Evolutionary conservation across 2,888 invertebrate species (phyloP), one percentile per base, ranked within the genome.

Genomic region (Caradrina kadenii): DNA sequence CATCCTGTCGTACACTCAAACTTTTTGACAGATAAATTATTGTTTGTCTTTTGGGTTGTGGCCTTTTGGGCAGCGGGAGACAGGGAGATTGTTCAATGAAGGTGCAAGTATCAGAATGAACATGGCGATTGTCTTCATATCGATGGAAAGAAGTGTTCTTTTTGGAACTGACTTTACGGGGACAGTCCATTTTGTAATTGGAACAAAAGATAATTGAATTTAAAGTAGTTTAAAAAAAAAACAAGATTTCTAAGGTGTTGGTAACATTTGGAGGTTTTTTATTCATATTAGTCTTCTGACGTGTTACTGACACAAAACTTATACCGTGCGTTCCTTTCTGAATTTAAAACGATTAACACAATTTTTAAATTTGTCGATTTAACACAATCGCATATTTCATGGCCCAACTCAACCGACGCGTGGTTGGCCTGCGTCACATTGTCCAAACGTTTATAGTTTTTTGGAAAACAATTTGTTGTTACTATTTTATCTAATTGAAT

Each of bases 1-100:
- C 81, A 84, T 91, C 91, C 91, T 88, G 91, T 85, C 74, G 80
- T 77, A 81, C 75, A 73, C 78, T 79, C 82, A 82, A 76, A 76
- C 80, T 86, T 84, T 84, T 85, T 82, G 80, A 83, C 79, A 80
- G 80, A 79, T 85, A 84, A 81, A 85, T 87, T 76, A 82, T 79
- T 83, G 82, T 83, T 82, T 86, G 80, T 83, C 85, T 82, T 83
- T 84, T 63, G 39, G 62, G 59, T 71, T 26, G 76, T 64, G 79
- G 81, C 73, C 71, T 69, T 63, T n/a, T 17, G 10, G 21, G 1
- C 42, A 64, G 85, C 79, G 79, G 64, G 63, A 49, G 15, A 60
- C n/a, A 15, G n/a, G 26, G 50, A 19, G 42, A 19, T 22, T 53
- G 45, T 21, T 52, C 21, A 53, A 31, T 54, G 13, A 48, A 31